Evolutionary conservation across 2,888 invertebrate species (phyloP).

Genomic region (Ennomos fuscantarius): DNA sequence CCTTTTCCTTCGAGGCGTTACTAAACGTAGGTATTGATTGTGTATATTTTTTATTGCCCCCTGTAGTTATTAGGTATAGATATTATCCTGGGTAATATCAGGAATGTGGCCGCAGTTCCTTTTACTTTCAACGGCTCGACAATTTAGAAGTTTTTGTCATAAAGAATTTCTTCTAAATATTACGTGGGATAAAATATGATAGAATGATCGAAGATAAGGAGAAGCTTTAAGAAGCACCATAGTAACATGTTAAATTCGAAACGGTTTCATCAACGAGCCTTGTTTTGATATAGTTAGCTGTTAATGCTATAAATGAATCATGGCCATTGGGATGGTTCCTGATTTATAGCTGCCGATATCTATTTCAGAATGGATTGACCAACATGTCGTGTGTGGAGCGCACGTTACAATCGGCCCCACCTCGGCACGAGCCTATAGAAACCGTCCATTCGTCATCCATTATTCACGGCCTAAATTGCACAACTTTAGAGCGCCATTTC

Average conservation of each 20-base stretch:
- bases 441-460: constrained; percentile 82
- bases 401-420: constrained; percentile 70
- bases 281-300: constrained; percentile 29
- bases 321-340: constrained; percentile 41
- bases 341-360: constrained; percentile 39
- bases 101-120: constrained; percentile 60
- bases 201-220: constrained; percentile 20
- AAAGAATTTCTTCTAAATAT: constrained; percentile 13
- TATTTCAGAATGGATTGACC: constrained; percentile 40
- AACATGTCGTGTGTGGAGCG: constrained; percentile 56
- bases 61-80: constrained; percentile 66
- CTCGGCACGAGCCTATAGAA: constrained; percentile 76
- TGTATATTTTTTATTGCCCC: constrained; percentile 68
- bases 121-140: constrained; percentile 45
- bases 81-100: constrained; percentile 66
- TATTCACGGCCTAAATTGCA: constrained; percentile 85
- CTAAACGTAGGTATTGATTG: constrained; percentile 71
- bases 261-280: constrained; percentile 12
- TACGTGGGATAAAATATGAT: constrained; percentile 9
- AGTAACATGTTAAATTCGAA: constrained; percentile 5
- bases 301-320: constrained; percentile 33
- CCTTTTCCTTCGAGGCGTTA: constrained; percentile 76
- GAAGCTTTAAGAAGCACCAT: constrained; percentile 14
- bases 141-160: constrained; percentile 43
- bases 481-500: constrained; percentile 85